Evolutionary conservation across 2,888 invertebrate species (phyloP).

Genomic region (Odontomyia ornata): DNA sequence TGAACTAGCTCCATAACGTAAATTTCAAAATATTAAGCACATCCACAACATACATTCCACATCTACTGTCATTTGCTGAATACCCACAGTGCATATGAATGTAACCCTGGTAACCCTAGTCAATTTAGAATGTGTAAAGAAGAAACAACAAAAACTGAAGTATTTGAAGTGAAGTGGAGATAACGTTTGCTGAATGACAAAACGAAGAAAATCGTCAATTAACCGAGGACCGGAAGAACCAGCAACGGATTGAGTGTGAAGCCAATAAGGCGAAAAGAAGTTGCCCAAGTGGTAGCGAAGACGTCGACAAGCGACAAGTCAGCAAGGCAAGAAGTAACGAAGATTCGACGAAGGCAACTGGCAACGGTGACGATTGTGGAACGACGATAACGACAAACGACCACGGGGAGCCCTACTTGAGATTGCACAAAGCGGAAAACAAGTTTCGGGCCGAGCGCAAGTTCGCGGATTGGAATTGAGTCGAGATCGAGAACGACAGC

Average conservation of each 20-base stretch:
- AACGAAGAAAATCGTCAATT: neutral
- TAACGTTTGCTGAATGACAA: neutral
- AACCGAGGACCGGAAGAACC: neutral
- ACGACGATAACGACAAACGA: slow-evolving; percentile 21
- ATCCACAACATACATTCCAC: slow-evolving; percentile 20
- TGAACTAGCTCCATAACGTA: too few species aligned
- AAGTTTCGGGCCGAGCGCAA: slow-evolving; percentile 6
- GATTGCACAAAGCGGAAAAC: slow-evolving; percentile 37
- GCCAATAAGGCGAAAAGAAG: neutral
- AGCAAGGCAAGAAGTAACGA: neutral
- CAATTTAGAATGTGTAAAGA: neutral
- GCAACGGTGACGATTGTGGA: neutral
- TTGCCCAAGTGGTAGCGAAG: neutral
- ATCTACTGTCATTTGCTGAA: slow-evolving; percentile 29
- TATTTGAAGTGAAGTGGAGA: neutral
- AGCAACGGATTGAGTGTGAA: neutral
- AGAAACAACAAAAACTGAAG: neutral
- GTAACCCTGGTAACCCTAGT: neutral
- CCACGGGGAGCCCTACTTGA: slow-evolving; percentile 7
- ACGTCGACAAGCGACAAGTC: neutral
- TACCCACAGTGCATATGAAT: neutral
- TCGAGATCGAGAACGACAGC: too few species aligned
- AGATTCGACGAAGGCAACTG: neutral
- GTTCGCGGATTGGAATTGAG: neutral
- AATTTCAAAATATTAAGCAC: slow-evolving; percentile 8